Base-by-base conservation (phyloP, 2,797 vertebrate species). In the Manis javanica region DNA sequence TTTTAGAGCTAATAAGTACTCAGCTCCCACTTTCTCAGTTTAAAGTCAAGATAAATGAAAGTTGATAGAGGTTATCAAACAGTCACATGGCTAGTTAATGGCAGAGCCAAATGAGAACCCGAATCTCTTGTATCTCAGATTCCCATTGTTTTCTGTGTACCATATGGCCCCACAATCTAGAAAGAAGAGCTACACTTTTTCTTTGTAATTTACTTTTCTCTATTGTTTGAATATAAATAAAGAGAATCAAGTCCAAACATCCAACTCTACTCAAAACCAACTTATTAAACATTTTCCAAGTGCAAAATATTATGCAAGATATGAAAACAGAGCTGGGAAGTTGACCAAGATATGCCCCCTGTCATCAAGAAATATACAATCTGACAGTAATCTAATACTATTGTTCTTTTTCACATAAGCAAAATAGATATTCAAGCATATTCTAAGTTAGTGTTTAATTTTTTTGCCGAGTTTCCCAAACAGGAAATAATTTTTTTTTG, bases 381-480 rank as follows among this genome's bases (percentile, higher is more conserved):
- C 23, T 68, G 94, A 88, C 1, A 75, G 11, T 21, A 94, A 57
- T 68, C 37, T 68, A 91, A 87, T 19, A 72, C 9, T 31, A 16
- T 8, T 79, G 21, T 55, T 5, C 16, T 34, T 18, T 79, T 96
- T 71, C 66, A 51, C 5, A 92, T 83, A 53, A 95, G 49, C 7
- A 77, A 95, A 71, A 91, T 23, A 81, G 29, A 88, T 74, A 91
- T 61, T 39, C 37, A 82, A 24, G 4, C 11, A 78, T 90, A 87
- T 87, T 93, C 64, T 49, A 68, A 15, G 29, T 51, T 86, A 66
- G 8, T 87, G 74, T 81, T 29, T 75, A 84, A 12, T 18, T 59
- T 79, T 85, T 93, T 96, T 78, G 72, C 23, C 64, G 95, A 84
- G n/a, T 31, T 90, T 72, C 95, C 89, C 37, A 90, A 95, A 90